Evolutionary conservation across 2,888 invertebrate genomes (phyloP), one percentile per base, ranked within the genome.

Genomic region (Aradus depressus): DNA sequence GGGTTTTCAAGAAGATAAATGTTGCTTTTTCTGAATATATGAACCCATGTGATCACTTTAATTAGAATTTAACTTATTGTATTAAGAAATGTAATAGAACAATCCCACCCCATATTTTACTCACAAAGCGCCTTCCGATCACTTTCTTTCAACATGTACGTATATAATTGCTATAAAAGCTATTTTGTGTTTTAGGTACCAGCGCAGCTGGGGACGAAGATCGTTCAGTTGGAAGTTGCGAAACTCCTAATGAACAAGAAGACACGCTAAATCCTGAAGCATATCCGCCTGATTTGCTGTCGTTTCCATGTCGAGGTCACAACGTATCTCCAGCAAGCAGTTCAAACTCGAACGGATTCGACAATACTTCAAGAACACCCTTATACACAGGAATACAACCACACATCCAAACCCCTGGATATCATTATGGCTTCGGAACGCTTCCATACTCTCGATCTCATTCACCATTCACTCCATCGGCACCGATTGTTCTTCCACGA

Each of bases 271-370:
- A 43, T 19, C 38, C 38, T 25, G 60, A 57, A 35, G 56, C 53
- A 2, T 78, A 85, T 64, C 85, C 87, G 19, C 88, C 89, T 0
- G 89, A 89, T 65, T 72, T 89, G 8, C 70, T 89, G 55, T 80
- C 88, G 1, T 88, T 88, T 66, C 82, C 84, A 3, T 74, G 80
- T 0, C 74, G 79, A 41, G 77, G 77, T 43, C 73, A 75, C 1
- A 83, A 82, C 63, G 78, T 82, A 48, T 84, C 84, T 1, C 84
- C 84, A 6, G 83, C 86, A 52, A 85, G 84, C 21, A 85, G 84
- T 63, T 84, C 84, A 51, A 81, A 83, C 3, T 87, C 87, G 2
- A 87, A 87, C 12, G 82, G 84, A 16, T 80, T 81, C 1, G 83
- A 83, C 62, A 18, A 73, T 80, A 16, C 73, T 80, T 59, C 71